Evolutionary conservation across 2,113 vertebrate genomes (phyloP).

Genomic region (Antechinus stuartii): DNA sequence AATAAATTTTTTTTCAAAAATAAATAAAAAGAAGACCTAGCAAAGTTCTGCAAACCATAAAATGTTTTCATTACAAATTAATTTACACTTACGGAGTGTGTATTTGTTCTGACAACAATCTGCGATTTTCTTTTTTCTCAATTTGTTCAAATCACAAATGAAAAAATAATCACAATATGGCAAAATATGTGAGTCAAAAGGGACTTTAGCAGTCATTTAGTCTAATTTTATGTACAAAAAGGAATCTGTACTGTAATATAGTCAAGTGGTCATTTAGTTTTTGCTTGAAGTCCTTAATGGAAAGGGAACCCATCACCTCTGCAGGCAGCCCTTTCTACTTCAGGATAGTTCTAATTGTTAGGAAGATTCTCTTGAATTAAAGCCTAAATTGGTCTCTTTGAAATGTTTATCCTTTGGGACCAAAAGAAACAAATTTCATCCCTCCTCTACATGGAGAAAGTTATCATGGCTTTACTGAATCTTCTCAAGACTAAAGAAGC

Average conservation of each 20-base stretch:
- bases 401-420: not conserved
- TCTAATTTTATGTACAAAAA: not conserved
- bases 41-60: not conserved
- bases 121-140: not conserved
- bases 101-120: not conserved
- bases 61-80: not conserved
- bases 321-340: not conserved
- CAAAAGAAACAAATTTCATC: not conserved
- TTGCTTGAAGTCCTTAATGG: not conserved
- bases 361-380: not conserved
- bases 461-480: not conserved
- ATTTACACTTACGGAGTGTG: not conserved
- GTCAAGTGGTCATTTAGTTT: not conserved
- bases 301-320: too few species aligned
- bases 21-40: not conserved
- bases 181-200: not conserved
- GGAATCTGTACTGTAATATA: not conserved
- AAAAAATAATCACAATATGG: not conserved
- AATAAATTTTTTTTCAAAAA: conserved; percentile 18
- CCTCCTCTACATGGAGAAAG: not conserved
- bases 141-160: not conserved
- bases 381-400: too few species aligned
- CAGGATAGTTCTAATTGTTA: not conserved
- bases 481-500: not conserved
- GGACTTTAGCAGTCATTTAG: not conserved